Conservation (phyloP, 2,113 vertebrate genomes). For the Jaculus jaculus region DNA sequence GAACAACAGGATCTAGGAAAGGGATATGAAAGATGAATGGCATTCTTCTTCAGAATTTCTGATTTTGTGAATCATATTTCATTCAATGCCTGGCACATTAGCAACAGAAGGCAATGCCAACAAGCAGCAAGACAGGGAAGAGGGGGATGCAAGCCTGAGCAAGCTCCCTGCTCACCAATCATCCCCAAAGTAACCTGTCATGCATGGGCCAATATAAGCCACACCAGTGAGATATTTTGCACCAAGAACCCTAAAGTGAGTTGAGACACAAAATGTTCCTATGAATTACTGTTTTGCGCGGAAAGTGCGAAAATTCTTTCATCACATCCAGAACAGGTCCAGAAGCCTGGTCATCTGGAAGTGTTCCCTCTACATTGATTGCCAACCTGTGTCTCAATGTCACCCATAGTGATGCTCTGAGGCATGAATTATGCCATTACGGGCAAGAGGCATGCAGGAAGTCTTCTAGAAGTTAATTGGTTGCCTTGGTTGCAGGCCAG, state of each 20-base stretch:
- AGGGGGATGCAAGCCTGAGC: not conserved
- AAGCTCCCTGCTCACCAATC: not conserved
- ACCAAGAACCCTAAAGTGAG: conserved; percentile 5
- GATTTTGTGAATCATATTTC: conserved; percentile 40
- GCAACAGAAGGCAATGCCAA: not conserved
- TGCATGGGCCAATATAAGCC: not conserved
- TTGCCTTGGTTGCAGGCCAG: not conserved
- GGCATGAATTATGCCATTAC: not conserved
- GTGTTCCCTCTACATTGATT: not conserved
- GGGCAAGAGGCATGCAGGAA: not conserved
- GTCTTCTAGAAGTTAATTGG: not conserved
- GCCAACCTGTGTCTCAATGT: not conserved
- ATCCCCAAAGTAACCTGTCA: conserved; percentile 3
- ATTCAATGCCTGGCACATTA: conserved; percentile 42
- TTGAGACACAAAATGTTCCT: conserved; percentile 10
- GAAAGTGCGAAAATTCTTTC: not conserved
- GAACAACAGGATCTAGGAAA: not conserved
- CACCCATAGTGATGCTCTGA: not conserved
- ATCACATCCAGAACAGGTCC: not conserved
- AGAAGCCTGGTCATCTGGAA: not conserved
- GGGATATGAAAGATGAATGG: conserved; percentile 39
- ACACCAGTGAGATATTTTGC: not conserved
- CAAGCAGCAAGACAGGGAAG: not conserved
- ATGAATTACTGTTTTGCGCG: conserved; percentile 7
- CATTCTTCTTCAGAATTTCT: conserved; percentile 24